Percentiles rank a stretch among this genome's conserved stretches.
Conservation (phyloP, 2,888 invertebrate genomes). For the Blastobasis lacticolella region DNA sequence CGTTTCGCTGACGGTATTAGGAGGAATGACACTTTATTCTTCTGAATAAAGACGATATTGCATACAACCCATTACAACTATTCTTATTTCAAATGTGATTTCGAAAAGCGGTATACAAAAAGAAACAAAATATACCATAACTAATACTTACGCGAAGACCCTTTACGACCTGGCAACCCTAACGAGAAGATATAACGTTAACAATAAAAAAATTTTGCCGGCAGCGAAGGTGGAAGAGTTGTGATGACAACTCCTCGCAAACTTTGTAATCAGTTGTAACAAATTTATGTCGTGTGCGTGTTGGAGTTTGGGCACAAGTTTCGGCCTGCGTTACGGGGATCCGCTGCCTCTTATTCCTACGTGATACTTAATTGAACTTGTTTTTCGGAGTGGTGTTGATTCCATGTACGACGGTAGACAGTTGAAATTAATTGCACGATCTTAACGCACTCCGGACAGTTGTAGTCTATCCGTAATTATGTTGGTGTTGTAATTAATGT, state of each 20-base stretch:
- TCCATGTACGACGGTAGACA: slow-evolving; percentile 9
- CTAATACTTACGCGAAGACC: no score
- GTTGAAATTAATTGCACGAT: no score
- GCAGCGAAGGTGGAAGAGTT: slow-evolving; percentile 60
- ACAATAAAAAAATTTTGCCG: slow-evolving; percentile 62
- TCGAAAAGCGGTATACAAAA: no score
- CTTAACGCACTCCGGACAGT: no score
- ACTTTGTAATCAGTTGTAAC: slow-evolving; percentile 70
- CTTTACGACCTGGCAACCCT: neutral
- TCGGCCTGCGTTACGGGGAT: slow-evolving; percentile 8
- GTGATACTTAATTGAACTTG: slow-evolving; percentile 20
- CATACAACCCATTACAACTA: no score
- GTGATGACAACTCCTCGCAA: slow-evolving; percentile 62
- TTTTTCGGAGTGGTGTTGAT: slow-evolving; percentile 11
- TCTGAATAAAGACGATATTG: no score
- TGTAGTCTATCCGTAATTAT: no score
- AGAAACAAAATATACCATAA: no score
- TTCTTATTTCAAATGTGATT: no score
- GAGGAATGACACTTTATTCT: no score
- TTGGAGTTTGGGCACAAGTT: slow-evolving; percentile 19
- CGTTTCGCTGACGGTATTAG: no score
- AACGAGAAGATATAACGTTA: slow-evolving; percentile 52
- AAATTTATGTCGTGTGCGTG: slow-evolving; percentile 67
- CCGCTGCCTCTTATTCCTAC: slow-evolving; percentile 18
- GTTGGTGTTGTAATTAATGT: no score